Evolutionary conservation across 92 coral and sea anemone genomes (phyloP), one percentile per base, ranked within the genome.

Genomic region (Diadumene lineata): DNA sequence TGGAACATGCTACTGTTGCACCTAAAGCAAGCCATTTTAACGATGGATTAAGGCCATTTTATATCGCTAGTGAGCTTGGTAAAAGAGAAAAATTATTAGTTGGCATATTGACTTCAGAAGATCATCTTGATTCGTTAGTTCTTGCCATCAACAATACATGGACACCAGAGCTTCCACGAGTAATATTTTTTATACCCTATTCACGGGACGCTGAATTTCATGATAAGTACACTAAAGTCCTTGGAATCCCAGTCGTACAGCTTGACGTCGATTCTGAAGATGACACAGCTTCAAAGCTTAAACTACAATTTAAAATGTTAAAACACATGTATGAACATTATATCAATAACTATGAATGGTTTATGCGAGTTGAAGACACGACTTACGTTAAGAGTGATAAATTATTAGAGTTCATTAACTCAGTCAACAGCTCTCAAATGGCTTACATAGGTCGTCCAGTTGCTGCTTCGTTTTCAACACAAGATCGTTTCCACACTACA

Each of bases 41-140:
- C 66, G 89, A 87, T 50, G 88, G 92, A 1, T 78, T 94, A 50
- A 88, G 98, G 43, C 97, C 98, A 11, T 94, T 83, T 62, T 94
- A 94, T 84, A 89, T 94, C 73, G 94, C 97, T 43, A 94, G 98
- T 64, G 98, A 94, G 66, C 93, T 94, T 31, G 97, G 97, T 31
- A 91, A 91, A 68, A 80, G 97, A 77, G 98, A 94, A 6, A 89
- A 87, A 63, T 73, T 94, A 50, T 72, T 94, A 43, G 94, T 94
- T 18, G 98, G 98, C n/a, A 87, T 94, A 67, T 60, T 94, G 46
- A 92, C 98, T 16, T 66, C 92, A 28, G 97, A 92, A 60, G 91
- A 86, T 38, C 87, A 84, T 66, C 80, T 94, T 1, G 98, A 94
- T 44, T 86, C 98, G 3, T 67, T 94, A 23, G 88, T 88, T 19